These are phyloP conservation scores for Sturmia bella DNA, from an alignment of 2,888 invertebrate genomes.

Conservation along the genomic window DNA sequence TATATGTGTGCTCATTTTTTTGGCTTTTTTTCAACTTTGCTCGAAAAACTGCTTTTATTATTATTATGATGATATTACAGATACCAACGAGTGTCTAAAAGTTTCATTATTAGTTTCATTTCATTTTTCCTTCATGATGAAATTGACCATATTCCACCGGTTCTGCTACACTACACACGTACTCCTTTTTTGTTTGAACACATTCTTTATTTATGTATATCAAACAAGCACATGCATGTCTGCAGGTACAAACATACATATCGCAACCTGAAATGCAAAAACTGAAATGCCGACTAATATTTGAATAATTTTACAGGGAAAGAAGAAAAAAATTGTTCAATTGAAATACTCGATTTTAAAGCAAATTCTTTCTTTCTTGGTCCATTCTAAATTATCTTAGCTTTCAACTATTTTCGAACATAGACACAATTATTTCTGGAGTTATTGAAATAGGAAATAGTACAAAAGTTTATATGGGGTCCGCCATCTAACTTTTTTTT, in stretches of 20 bases:
- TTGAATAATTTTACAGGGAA: too few relatives aligned
- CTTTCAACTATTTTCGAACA: too few relatives aligned
- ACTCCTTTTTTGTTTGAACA: constrained; percentile 29
- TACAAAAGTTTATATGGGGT: too few relatives aligned
- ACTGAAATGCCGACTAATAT: too few relatives aligned
- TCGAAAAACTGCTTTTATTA: constrained; percentile 9
- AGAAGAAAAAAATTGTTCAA: too few relatives aligned
- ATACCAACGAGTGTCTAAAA: constrained; percentile 51
- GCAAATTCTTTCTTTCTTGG: too few relatives aligned
- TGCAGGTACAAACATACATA: neutral
- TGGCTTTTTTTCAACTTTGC: neutral
- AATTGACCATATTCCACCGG: constrained; percentile 38
- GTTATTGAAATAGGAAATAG: too few relatives aligned
- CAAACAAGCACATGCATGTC: neutral
- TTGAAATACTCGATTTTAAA: too few relatives aligned
- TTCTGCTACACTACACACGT: constrained; percentile 44
- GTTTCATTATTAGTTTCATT: constrained; percentile 61
- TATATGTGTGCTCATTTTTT: neutral
- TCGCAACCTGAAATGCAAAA: too few relatives aligned
- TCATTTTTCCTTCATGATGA: neutral
- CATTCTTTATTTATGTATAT: constrained; percentile 17
- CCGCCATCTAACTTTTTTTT: too few relatives aligned
- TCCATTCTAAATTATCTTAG: too few relatives aligned
- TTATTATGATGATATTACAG: constrained; percentile 18
- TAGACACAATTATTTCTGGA: too few relatives aligned